A percentile compares a stretch with the other conserved stretches of the same genome.
phyloP scores from a whole-genome alignment of 2,797 vertebrate species.

The Rhinichthys osculus region DNA sequence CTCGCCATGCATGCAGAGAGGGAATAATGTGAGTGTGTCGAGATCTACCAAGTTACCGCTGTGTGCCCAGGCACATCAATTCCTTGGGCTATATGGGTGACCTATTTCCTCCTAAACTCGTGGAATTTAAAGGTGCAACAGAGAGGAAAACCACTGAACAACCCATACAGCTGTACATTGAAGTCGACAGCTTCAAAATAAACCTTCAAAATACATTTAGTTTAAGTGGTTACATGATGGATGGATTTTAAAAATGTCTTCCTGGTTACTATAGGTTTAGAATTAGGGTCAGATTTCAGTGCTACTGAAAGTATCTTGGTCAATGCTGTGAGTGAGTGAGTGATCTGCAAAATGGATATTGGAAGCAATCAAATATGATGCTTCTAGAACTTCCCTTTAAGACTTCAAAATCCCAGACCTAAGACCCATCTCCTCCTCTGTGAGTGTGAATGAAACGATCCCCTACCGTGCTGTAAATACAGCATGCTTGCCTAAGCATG shows the following conservation, averaged over 20 bases:
- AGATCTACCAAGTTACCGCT: slow-evolving; percentile 63
- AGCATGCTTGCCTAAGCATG: background rate
- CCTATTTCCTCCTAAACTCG: slow-evolving; percentile 71
- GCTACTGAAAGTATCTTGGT: background rate
- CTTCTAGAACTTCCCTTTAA: background rate
- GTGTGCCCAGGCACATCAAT: slow-evolving; percentile 64
- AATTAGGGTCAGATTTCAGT: background rate
- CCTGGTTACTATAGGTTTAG: too few species aligned
- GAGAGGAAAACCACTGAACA: slow-evolving; percentile 40
- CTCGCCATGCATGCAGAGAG: background rate
- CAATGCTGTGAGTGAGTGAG: background rate
- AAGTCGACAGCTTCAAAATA: slow-evolving; percentile 21
- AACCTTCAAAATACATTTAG: background rate
- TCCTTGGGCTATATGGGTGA: slow-evolving; percentile 75
- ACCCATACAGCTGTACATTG: slow-evolving; percentile 13
- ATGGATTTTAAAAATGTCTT: background rate
- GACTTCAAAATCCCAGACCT: background rate
- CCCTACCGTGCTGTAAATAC: background rate
- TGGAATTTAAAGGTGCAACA: slow-evolving; percentile 60
- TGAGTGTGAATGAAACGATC: background rate
- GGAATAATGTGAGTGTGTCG: slow-evolving; percentile 9
- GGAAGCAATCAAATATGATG: background rate
- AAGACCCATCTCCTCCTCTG: background rate
- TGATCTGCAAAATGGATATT: background rate
- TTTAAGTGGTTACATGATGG: background rate